phyloP scores from a whole-genome alignment of 2,113 vertebrate genomes.

The sheep (Ovis aries) region ARS-UI_Ramb_v3.0 NC_056067.1:5027501-5028000 shows the following conservation, averaged over 20 bases:
- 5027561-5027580: background rate
- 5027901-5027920: background rate
- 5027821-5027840: background rate
- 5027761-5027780: background rate
- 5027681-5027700: rapidly evolving
- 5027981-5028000: background rate
- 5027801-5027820: background rate
- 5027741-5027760: background rate
- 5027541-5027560: background rate
- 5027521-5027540: background rate
- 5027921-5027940: background rate
- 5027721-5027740: background rate
- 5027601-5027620: background rate
- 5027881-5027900: background rate
- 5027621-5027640: background rate
- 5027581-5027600: background rate
- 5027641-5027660: no score
- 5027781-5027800: background rate
- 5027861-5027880: background rate
- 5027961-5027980: background rate
- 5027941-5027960: background rate
- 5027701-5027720: rapidly evolving
- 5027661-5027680: background rate
- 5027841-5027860: background rate
- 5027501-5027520: background rate